Base-by-base conservation (phyloP, 2,113 vertebrate species). In the Junco hyemalis region DNA sequence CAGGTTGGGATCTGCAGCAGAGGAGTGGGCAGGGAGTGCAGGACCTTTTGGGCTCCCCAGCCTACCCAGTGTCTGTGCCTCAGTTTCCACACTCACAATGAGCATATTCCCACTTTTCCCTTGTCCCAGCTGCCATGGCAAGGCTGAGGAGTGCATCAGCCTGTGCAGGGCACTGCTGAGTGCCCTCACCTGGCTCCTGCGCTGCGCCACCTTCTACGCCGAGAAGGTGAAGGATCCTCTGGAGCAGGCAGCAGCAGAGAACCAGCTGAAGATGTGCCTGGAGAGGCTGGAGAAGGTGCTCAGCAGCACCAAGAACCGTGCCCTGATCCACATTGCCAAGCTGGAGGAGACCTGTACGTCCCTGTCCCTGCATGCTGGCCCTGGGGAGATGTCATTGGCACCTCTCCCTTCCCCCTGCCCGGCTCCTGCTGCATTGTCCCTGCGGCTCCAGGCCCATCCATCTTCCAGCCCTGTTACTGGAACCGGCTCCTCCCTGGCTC, bases 131-230 rank as follows among this genome's bases (percentile, higher is more conserved):
- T 99, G 99, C 96, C 98, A 99, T 0, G 99, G 99, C 78, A 99
- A 99, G 96, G 99, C 99, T 0, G 99, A 99, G 97, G 99, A 99
- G 96, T 99, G 99, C 96, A 98, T 99, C 0, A 99, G 98, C 24
- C 98, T 99, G 60, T 99, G 99, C 95, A 98, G 99, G 38, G 98
- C 99, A 1, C 97, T 99, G 90, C 98, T 99, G 68, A 98, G 98
- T 38, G 98, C 98, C 88, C 97, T 99, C 64, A 98, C 98, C 91
- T 99, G 99, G 99, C 98, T 99, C 88, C 98, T 99, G 93, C 99
- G 99, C 93, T 99, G 99, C 12, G 98, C 99, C 1, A 88, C 98
- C 25, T 99, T 98, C 96, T 99, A 98, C 44, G 97, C 98, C 2
- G 99, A 99, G 93, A 98, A 96, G 90, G 96, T 99, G 47, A 98